Evolutionary conservation across 2,113 vertebrate species (phyloP).

Genomic region (Harpagus bidentatus): DNA sequence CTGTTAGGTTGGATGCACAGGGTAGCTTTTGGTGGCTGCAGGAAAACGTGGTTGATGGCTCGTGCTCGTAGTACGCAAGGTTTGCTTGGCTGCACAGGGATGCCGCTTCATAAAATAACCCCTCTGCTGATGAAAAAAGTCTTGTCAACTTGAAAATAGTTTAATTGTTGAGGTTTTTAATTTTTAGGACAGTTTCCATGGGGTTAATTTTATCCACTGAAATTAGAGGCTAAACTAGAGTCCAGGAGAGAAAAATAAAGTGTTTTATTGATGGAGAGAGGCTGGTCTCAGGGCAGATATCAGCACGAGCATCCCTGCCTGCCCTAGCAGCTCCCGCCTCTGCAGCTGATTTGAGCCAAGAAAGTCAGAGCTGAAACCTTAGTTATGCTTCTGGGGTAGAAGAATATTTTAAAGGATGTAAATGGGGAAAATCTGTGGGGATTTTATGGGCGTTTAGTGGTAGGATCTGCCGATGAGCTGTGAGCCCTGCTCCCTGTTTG

Average conservation of each 20-base stretch:
- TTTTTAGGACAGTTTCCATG: fast-evolving
- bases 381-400: not conserved
- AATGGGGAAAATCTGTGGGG: not conserved
- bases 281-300: not conserved
- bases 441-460: fast-evolving
- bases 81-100: not conserved
- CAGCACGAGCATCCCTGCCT: not conserved
- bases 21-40: not conserved
- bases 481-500: not conserved
- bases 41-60: not conserved
- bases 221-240: not conserved
- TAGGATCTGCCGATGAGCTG: fast-evolving
- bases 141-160: not conserved
- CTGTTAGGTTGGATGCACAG: fast-evolving
- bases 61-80: too few species aligned
- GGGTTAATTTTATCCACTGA: not conserved
- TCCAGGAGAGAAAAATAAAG: fast-evolving
- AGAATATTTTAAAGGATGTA: not conserved
- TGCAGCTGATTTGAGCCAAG: not conserved
- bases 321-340: not conserved
- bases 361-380: not conserved
- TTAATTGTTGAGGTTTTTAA: not conserved
- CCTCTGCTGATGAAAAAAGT: fast-evolving
- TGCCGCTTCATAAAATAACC: not conserved
- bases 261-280: not conserved